Evolutionary conservation across 2,113 vertebrate species (phyloP).

Genomic region (Uria lomvia): DNA sequence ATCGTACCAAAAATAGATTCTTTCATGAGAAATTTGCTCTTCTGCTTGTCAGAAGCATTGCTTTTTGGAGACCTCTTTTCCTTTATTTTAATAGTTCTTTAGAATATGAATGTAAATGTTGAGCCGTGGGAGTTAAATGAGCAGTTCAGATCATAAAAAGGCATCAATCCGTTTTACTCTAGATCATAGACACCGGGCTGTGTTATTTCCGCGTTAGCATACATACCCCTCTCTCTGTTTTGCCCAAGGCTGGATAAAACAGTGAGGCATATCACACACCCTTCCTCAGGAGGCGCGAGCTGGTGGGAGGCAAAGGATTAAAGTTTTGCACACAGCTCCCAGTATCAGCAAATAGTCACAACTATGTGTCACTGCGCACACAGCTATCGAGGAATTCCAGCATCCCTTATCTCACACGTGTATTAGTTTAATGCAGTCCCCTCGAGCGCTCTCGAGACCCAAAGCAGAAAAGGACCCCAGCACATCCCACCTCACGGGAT

Average conservation of each 20-base stretch:
- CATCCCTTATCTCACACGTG: not conserved
- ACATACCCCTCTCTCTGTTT: not conserved
- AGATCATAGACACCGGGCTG: not conserved
- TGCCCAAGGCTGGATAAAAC: not conserved
- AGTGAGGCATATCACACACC: rapidly evolving
- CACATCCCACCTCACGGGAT: not conserved
- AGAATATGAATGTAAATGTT: not conserved
- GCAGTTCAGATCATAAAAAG: not conserved
- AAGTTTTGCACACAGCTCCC: not conserved
- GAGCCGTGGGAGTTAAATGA: not conserved
- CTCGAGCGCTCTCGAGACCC: not conserved
- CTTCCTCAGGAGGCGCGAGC: not conserved
- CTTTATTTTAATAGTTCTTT: not conserved
- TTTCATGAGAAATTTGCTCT: not conserved
- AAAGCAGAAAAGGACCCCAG: not conserved
- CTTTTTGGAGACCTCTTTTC: not conserved
- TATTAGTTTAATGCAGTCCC: not conserved
- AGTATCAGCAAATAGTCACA: not conserved
- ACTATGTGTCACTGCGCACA: rapidly evolving
- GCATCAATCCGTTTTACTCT: not conserved
- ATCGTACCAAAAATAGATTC: not conserved
- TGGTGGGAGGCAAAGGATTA: not conserved
- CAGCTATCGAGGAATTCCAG: not conserved
- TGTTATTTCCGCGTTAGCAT: rapidly evolving
- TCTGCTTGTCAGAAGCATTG: not conserved